These are phyloP conservation scores for Phoxinus phoxinus DNA, from an alignment of 2,113 vertebrate genomes.

Conservation along the genomic window DNA sequence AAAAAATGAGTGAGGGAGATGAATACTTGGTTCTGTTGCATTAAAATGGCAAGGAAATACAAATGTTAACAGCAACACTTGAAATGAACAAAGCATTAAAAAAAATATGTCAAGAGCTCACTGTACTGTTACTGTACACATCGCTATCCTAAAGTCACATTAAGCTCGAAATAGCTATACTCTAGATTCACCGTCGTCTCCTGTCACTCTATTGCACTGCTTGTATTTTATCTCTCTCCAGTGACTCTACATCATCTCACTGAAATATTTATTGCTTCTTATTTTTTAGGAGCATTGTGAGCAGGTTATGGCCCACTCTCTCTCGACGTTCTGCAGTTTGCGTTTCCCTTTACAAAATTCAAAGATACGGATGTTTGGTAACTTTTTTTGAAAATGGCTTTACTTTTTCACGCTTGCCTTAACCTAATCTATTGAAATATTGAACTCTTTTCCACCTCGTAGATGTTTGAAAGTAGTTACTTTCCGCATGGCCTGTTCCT, in stretches of 20 bases:
- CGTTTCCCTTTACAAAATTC: constrained; percentile 2
- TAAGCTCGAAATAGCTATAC: constrained; percentile 61
- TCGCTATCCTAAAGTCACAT: constrained; percentile 65
- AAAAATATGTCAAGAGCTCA: constrained; percentile 52
- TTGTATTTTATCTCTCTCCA: constrained; percentile 64
- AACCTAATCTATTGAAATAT: constrained; percentile 34
- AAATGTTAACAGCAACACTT: constrained; percentile 69
- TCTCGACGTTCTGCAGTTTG: constrained; percentile 51
- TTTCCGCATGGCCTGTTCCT: background rate
- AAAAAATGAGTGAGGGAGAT: constrained; percentile 8
- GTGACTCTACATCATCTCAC: constrained; percentile 68
- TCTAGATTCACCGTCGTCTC: constrained; percentile 38
- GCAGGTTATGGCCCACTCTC: constrained; percentile 15
- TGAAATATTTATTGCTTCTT: constrained; percentile 83
- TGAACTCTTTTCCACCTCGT: constrained; percentile 41
- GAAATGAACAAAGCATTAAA: constrained; percentile 53
- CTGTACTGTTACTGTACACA: constrained; percentile 60
- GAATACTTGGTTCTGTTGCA: constrained; percentile 44
- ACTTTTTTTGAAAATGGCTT: constrained; percentile 49
- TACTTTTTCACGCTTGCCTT: constrained; percentile 44
- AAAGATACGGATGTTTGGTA: constrained; percentile 25
- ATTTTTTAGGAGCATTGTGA: constrained; percentile 64
- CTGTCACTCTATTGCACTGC: constrained; percentile 63
- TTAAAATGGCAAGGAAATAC: constrained; percentile 60
- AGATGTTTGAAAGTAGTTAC: constrained; percentile 23